phyloP scores from a whole-genome alignment of 92 coral and sea anemone genomes.

The Epizoanthus ramosus region DNA sequence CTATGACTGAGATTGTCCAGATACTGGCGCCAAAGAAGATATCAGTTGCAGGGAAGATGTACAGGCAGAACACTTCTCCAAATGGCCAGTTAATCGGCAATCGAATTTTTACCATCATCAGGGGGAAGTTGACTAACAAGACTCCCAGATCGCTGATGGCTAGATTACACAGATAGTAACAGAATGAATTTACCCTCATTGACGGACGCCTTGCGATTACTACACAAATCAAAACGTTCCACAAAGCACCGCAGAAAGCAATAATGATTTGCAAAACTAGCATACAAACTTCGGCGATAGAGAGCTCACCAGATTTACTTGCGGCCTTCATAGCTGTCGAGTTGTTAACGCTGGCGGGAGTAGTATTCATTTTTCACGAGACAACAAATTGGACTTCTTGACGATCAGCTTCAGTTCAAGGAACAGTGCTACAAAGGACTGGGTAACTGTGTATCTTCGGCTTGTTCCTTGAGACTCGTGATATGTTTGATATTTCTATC shows the following conservation, averaged over 20 bases:
- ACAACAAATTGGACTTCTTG: not conserved
- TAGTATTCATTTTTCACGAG: not conserved
- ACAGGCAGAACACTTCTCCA: constrained; percentile 25
- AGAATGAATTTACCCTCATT: constrained; percentile 20
- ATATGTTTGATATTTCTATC: too few species aligned
- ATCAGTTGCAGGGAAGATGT: constrained; percentile 33
- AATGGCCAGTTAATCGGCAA: constrained; percentile 14
- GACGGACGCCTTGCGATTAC: constrained; percentile 27
- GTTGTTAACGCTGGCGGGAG: not conserved
- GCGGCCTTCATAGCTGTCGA: not conserved
- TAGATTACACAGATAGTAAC: constrained; percentile 26
- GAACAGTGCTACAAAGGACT: too few species aligned
- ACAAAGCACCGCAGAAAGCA: constrained; percentile 27
- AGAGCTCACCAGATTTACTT: not conserved
- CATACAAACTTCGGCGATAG: not conserved
- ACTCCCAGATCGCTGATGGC: constrained; percentile 41
- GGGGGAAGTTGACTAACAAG: constrained; percentile 22
- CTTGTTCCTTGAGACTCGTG: too few species aligned
- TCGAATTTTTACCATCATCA: constrained; percentile 1
- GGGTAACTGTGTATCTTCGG: too few species aligned
- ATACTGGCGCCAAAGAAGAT: constrained; percentile 41
- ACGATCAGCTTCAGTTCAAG: too few species aligned
- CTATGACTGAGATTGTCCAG: constrained; percentile 36
- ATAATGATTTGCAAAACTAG: constrained; percentile 15
- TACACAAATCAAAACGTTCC: constrained; percentile 35